Evolutionary conservation across 1,140 invertebrate genomes (phyloP).

Genomic region (Caenorhabditis latens): DNA sequence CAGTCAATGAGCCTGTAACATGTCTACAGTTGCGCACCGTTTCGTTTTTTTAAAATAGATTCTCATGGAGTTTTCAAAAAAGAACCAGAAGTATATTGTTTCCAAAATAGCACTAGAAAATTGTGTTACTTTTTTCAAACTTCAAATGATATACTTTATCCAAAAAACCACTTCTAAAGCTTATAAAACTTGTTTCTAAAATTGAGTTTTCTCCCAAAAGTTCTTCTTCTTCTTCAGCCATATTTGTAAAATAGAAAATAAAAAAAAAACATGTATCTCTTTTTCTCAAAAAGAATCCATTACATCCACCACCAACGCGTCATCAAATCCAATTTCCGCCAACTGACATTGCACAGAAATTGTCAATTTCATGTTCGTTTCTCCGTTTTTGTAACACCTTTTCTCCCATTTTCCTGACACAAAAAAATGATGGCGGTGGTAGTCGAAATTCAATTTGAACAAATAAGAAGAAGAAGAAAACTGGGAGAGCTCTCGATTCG

Average conservation of each 20-base stretch:
- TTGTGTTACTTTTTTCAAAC: too few species aligned
- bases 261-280: constrained; percentile 37
- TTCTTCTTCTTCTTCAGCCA: not conserved
- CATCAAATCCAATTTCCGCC: constrained; percentile 53
- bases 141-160: too few species aligned
- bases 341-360: constrained; percentile 35
- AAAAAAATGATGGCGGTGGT: not conserved
- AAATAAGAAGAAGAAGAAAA: not conserved
- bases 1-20: too few species aligned
- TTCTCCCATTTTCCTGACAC: not conserved
- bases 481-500: not conserved
- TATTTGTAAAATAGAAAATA: not conserved
- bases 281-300: not conserved
- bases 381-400: constrained; percentile 9
- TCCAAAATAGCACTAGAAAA: too few species aligned
- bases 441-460: constrained; percentile 27
- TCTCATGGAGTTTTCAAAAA: too few species aligned
- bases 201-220: constrained; percentile 28
- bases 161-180: too few species aligned
- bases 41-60: too few species aligned
- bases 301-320: constrained; percentile 4
- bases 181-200: not conserved
- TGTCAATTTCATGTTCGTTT: constrained; percentile 25
- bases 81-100: too few species aligned
- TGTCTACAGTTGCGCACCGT: too few species aligned